phyloP scores from a whole-genome alignment of 2,888 invertebrate genomes.

The Brachyptera risi region DNA sequence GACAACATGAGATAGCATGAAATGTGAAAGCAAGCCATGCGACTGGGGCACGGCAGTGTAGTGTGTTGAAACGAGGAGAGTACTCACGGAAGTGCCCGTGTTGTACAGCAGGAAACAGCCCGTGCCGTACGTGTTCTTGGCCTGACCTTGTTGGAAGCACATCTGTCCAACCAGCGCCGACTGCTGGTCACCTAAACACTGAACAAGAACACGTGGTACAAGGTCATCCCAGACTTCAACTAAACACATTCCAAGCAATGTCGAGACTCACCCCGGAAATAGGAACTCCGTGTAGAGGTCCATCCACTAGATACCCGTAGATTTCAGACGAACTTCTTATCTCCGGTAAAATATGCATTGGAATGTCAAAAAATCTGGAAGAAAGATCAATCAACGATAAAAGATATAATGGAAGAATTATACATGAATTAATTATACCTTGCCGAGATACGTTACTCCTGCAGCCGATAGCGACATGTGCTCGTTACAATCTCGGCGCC shows the following conservation, averaged over 20 bases:
- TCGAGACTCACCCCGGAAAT: conserved; percentile 86
- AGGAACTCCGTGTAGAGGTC: conserved; percentile 72
- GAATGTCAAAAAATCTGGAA: conserved; percentile 78
- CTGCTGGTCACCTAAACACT: conserved; percentile 95
- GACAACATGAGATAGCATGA: too few relatives aligned
- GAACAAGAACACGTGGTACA: conserved; percentile 39
- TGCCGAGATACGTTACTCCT: too few relatives aligned
- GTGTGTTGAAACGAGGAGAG: not conserved
- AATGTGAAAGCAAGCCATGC: too few relatives aligned
- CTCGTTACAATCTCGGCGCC: too few relatives aligned
- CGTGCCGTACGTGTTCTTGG: conserved; percentile 93
- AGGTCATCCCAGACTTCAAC: too few relatives aligned
- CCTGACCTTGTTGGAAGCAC: conserved; percentile 82
- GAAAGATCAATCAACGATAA: too few relatives aligned
- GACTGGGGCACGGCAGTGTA: too few relatives aligned
- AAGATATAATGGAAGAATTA: too few relatives aligned
- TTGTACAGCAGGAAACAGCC: conserved; percentile 94
- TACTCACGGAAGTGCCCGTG: conserved; percentile 67
- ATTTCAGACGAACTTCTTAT: conserved; percentile 90
- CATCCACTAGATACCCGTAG: conserved; percentile 74
- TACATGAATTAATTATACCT: too few relatives aligned
- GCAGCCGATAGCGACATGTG: too few relatives aligned
- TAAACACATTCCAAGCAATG: too few relatives aligned
- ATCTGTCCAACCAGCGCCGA: conserved; percentile 90
- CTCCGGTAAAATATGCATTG: conserved; percentile 76